phyloP scores from a whole-genome alignment of 2,888 invertebrate species.

The Parnassius apollo region DNA sequence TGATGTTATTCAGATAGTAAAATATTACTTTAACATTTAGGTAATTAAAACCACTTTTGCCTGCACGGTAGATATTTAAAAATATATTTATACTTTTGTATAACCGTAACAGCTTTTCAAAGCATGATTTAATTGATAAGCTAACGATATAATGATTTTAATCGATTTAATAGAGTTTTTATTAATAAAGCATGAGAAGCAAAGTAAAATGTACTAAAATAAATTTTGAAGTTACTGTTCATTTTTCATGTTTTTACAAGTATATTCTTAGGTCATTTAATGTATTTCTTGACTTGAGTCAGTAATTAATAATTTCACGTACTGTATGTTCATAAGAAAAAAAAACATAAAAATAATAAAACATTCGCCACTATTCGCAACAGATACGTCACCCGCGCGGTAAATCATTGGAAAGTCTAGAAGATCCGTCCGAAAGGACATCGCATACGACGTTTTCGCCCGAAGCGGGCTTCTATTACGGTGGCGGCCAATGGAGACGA shows the following conservation, averaged over 20 bases:
- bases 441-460: slow-evolving; percentile 83
- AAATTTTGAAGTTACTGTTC: slow-evolving; percentile 31
- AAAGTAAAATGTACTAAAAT: slow-evolving; percentile 15
- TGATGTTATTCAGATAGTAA: slow-evolving; percentile 1
- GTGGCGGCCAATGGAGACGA: slow-evolving; percentile 85
- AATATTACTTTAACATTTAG: slow-evolving; percentile 18
- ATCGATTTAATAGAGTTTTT: slow-evolving; percentile 9
- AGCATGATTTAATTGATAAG: slow-evolving; percentile 26
- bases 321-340: neutral
- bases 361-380: slow-evolving; percentile 25
- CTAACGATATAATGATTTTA: slow-evolving; percentile 19
- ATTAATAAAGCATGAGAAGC: slow-evolving; percentile 28
- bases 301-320: neutral
- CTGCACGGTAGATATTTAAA: slow-evolving; percentile 58
- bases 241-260: slow-evolving; percentile 35
- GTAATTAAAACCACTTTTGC: slow-evolving; percentile 31
- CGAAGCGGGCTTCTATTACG: slow-evolving; percentile 81
- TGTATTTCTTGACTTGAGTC: slow-evolving; percentile 7
- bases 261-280: slow-evolving; percentile 25
- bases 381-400: slow-evolving; percentile 92
- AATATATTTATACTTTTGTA: slow-evolving; percentile 28
- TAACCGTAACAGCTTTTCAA: slow-evolving; percentile 25
- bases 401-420: slow-evolving; percentile 91
- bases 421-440: slow-evolving; percentile 86
- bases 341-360: slow-evolving; percentile 7